phyloP scores from a whole-genome alignment of 1,140 invertebrate species.

The Zaprionus davidi region DNA sequence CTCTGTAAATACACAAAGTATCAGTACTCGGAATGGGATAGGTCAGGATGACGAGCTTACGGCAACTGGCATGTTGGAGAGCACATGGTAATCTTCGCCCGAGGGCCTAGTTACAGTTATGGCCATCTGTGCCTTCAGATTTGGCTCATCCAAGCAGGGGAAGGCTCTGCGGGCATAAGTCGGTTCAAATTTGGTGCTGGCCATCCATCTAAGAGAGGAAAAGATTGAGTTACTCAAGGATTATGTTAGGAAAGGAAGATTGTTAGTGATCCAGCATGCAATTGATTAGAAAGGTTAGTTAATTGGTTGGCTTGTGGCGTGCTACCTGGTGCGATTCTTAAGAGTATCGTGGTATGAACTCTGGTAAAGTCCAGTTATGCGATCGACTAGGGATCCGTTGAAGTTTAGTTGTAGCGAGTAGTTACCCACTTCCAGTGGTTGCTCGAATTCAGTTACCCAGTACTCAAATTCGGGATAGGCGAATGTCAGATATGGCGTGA shows the following conservation, averaged over 20 bases:
- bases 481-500: constrained; percentile 82
- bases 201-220: constrained; percentile 88
- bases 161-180: constrained; percentile 96
- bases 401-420: constrained; percentile 89
- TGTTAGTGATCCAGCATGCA: constrained; percentile 3
- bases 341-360: constrained; percentile 88
- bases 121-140: constrained; percentile 94
- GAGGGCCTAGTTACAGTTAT: constrained; percentile 90
- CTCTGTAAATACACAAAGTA: constrained; percentile 27
- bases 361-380: constrained; percentile 92
- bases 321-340: constrained; percentile 87
- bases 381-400: constrained; percentile 87
- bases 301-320: constrained; percentile 13
- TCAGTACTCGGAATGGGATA: neutral
- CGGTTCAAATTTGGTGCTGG: constrained; percentile 96
- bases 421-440: constrained; percentile 86
- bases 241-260: neutral
- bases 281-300: constrained; percentile 21
- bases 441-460: constrained; percentile 86
- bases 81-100: constrained; percentile 87
- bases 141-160: constrained; percentile 98
- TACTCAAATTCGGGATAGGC: constrained; percentile 87
- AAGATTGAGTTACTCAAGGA: neutral
- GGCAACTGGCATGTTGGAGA: constrained; percentile 91
- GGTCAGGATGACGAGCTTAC: constrained; percentile 25